Percentiles rank a stretch among this genome's conserved stretches.
Evolutionary conservation across 2,113 vertebrate genomes (phyloP).

Genomic region (Daphoenositta chrysoptera): DNA sequence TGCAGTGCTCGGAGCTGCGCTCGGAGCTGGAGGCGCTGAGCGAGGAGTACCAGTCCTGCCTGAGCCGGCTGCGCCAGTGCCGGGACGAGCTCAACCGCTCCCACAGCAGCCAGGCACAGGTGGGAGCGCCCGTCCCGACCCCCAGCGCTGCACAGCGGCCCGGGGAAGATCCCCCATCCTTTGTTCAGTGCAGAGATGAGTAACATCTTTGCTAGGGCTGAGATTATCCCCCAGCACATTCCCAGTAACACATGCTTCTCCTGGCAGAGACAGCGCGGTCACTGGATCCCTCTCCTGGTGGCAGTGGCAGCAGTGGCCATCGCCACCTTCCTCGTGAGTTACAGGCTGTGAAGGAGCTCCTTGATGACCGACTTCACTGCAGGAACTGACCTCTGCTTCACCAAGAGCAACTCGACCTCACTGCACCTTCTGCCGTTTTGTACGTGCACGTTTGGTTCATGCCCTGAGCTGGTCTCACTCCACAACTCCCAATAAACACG

Average conservation of each 20-base stretch:
- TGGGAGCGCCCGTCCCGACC: constrained; percentile 18
- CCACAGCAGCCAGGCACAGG: constrained; percentile 35
- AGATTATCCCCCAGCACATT: background rate
- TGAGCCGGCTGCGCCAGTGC: constrained; percentile 80
- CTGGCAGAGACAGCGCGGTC: constrained; percentile 40
- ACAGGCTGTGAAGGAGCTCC: background rate
- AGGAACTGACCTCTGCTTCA: background rate
- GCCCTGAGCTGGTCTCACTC: background rate
- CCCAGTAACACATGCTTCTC: background rate
- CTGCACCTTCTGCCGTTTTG: background rate
- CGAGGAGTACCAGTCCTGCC: constrained; percentile 81
- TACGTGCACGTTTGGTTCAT: accelerated
- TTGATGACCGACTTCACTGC: background rate
- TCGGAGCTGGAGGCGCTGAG: constrained; percentile 78
- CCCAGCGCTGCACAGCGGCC: accelerated
- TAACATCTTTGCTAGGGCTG: accelerated
- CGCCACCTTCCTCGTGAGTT: constrained; percentile 53
- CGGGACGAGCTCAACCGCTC: constrained; percentile 75
- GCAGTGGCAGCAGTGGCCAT: constrained; percentile 34
- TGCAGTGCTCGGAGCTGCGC: constrained; percentile 81
- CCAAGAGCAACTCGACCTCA: accelerated
- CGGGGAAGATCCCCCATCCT: background rate
- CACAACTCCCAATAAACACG: background rate
- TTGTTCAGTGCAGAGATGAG: accelerated
- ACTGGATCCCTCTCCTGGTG: constrained; percentile 64